These are phyloP conservation scores for Drosophila rhopaloa DNA, from an alignment of 1,140 invertebrate genomes.

Conservation along the genomic window DNA sequence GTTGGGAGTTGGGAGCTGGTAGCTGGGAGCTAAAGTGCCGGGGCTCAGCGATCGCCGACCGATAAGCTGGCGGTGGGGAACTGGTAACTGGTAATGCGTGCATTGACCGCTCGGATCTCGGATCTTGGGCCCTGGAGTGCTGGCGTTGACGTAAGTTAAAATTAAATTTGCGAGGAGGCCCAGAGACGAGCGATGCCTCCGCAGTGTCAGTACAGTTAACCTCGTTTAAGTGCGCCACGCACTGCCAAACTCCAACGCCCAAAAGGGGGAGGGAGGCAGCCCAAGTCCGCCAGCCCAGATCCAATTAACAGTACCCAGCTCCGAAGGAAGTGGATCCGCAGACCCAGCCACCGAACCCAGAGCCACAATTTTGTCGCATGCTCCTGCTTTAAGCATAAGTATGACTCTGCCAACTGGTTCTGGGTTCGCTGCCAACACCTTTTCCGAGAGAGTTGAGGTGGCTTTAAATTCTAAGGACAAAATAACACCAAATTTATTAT, in stretches of 20 bases:
- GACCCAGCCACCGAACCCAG: constrained; percentile 22
- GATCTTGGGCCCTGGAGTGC: constrained; percentile 35
- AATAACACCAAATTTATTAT: too few species aligned
- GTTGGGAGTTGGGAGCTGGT: constrained; percentile 1
- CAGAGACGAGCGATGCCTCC: constrained; percentile 53
- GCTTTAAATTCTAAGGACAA: background rate
- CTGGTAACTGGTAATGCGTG: constrained; percentile 58
- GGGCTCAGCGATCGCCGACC: constrained; percentile 2
- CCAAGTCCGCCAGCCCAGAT: constrained; percentile 49
- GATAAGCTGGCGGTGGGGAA: constrained; percentile 8
- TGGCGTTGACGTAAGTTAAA: constrained; percentile 71
- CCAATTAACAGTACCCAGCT: constrained; percentile 73
- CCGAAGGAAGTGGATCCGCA: constrained; percentile 63
- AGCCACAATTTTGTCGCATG: constrained; percentile 75
- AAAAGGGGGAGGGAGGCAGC: constrained; percentile 3
- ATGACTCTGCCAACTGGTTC: constrained; percentile 67
- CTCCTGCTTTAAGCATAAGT: constrained; percentile 73
- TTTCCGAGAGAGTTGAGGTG: constrained; percentile 19
- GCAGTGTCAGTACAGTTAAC: constrained; percentile 78
- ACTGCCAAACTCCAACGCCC: constrained; percentile 43
- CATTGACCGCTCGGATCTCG: constrained; percentile 70
- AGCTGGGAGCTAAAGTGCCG: constrained; percentile 11
- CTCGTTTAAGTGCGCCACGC: constrained; percentile 78
- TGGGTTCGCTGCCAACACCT: constrained; percentile 52
- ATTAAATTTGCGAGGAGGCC: constrained; percentile 68